A percentile compares a stretch with the other conserved stretches of the same genome.
These are phyloP conservation scores for Miichthys miiuy DNA, from an alignment of 2,797 vertebrate species.

Conservation along the genomic window DNA sequence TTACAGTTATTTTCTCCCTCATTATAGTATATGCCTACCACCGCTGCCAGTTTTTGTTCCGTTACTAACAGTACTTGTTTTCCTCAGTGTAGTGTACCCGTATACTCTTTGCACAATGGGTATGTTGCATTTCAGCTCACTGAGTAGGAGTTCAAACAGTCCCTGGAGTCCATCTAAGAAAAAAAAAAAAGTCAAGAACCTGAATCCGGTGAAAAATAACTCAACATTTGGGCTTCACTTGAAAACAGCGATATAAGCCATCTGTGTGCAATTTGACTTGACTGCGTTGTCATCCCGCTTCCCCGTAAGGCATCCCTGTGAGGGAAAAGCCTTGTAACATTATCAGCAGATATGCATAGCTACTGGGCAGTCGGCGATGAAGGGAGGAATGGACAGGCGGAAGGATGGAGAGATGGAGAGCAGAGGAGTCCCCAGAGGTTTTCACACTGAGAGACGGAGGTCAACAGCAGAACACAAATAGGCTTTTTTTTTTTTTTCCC, in stretches of 20 bases:
- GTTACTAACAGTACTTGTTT: constrained; percentile 31
- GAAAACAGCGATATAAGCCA: constrained; percentile 70
- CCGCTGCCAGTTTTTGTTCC: constrained; percentile 21
- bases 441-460: constrained; percentile 64
- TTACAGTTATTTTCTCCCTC: not conserved
- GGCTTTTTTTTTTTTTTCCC: constrained; percentile 43
- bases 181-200: constrained; percentile 43
- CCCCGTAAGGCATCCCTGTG: constrained; percentile 52
- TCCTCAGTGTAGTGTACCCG: constrained; percentile 18
- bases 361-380: constrained; percentile 65
- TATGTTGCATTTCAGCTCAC: constrained; percentile 40
- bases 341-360: constrained; percentile 72
- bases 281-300: constrained; percentile 59
- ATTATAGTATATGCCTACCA: not conserved
- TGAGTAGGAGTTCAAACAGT: constrained; percentile 55
- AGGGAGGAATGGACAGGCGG: constrained; percentile 47
- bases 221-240: constrained; percentile 48
- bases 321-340: constrained; percentile 64
- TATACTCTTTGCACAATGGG: not conserved
- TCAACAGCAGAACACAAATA: constrained; percentile 70
- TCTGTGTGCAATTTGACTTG: constrained; percentile 74
- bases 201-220: constrained; percentile 58
- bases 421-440: constrained; percentile 59
- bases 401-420: constrained; percentile 58
- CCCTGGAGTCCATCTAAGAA: constrained; percentile 51